A percentile compares a stretch with the other conserved stretches of the same genome.
phyloP scores from a whole-genome alignment of 2,113 vertebrate genomes.

The Excalfactoria chinensis region DNA sequence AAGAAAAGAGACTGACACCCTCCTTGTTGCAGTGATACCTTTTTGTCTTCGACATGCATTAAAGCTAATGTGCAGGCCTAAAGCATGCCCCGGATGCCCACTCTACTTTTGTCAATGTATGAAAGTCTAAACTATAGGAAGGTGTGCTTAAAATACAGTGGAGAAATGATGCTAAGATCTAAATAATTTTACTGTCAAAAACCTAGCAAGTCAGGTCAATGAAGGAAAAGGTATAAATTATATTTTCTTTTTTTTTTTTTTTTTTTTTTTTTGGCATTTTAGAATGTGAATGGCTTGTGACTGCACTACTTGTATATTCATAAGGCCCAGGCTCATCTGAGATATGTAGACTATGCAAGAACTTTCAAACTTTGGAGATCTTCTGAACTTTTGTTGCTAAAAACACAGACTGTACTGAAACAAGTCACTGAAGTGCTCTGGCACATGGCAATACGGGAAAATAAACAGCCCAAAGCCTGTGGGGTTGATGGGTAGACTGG shows the following conservation, averaged over 20 bases:
- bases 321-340: rapidly evolving
- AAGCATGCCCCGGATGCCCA: rapidly evolving
- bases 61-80: not conserved
- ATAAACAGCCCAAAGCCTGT: rapidly evolving
- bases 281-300: not conserved
- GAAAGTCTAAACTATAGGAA: not conserved
- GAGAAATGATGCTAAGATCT: not conserved
- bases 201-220: not conserved
- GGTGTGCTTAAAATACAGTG: not conserved
- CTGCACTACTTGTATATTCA: not conserved
- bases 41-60: not conserved
- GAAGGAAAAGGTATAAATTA: not conserved
- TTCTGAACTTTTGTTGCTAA: not conserved
- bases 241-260: not conserved
- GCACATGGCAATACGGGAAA: not conserved
- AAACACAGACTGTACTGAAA: not conserved
- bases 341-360: not conserved
- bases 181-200: not conserved
- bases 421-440: not conserved
- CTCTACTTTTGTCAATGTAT: rapidly evolving
- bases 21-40: not conserved
- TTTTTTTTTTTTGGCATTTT: too few relatives aligned
- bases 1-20: not conserved
- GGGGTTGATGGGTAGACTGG: not conserved
- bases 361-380: not conserved